Evolutionary conservation across 2,888 invertebrate genomes (phyloP).

Genomic region (Beris chalybata): DNA sequence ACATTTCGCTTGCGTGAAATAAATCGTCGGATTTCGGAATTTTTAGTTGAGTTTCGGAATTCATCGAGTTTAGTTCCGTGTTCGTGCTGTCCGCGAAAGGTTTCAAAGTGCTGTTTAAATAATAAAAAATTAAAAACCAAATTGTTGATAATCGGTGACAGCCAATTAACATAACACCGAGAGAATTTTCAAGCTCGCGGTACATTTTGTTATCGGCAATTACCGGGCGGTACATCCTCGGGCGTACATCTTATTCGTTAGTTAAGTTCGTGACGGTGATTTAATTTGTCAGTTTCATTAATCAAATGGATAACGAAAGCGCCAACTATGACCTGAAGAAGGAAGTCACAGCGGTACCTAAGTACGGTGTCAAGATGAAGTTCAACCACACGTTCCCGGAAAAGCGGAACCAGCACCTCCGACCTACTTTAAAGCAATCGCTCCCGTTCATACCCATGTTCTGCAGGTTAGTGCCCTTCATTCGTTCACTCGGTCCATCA

Average conservation of each 20-base stretch:
- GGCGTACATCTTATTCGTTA: background rate
- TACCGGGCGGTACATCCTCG: too few species aligned
- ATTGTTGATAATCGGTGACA: background rate
- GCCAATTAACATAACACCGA: background rate
- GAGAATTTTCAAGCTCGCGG: too few species aligned
- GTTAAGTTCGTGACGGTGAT: background rate
- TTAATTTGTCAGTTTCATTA: background rate
- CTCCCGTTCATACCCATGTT: conserved; percentile 70
- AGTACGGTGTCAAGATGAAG: conserved; percentile 72
- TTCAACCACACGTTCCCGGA: conserved; percentile 76
- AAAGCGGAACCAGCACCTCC: conserved; percentile 68
- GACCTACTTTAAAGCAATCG: conserved; percentile 69
- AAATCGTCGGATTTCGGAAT: background rate
- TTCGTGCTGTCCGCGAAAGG: too few species aligned
- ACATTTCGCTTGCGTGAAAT: too few species aligned
- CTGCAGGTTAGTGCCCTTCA: conserved; percentile 62
- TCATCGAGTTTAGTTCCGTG: background rate
- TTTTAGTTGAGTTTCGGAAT: conserved; percentile 5
- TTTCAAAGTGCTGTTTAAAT: background rate
- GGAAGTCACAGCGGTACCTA: conserved; percentile 58
- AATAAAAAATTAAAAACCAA: background rate
- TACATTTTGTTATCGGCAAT: too few species aligned
- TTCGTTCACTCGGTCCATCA: background rate
- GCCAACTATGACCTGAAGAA: conserved; percentile 49
- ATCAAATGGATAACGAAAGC: conserved; percentile 48